Base-by-base conservation (phyloP, 1,140 invertebrate genomes). In the Drosophila suzukii region DNA sequence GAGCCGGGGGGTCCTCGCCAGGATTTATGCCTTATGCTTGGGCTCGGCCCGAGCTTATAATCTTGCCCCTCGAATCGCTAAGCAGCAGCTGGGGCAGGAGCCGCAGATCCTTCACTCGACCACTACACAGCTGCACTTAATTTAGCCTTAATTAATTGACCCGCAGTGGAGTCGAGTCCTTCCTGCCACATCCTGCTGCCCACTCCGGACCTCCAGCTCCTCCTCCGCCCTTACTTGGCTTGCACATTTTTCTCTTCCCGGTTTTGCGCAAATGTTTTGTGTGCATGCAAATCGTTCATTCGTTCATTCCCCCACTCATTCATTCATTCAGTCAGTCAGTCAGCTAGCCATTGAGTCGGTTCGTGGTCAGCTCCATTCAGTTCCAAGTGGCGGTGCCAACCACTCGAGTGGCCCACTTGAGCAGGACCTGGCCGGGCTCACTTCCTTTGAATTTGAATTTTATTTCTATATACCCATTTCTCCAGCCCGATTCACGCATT, bases 111-210 rank as follows among this genome's bases (percentile, higher is more conserved):
- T 72, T 73, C 58, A 66, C 73, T 70, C 61, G 55, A 65, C 82
- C 63, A 61, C 82, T 67, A 62, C 66, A 57, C 68, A 66, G 76
- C 72, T 88, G 83, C 80, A 89, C 84, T 88, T 88, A 88, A 88
- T 88, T 88, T 88, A 88, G 76, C 80, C 84, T 80, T 88, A 88
- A 88, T 88, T 88, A 88, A 88, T 88, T 88, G 84, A 90, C 84
- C 84, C 89, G 84, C 84, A 84, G 83, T 78, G 73, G 50, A 77
- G 71, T 77, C 32, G 66, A 80, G 83, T 83, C 56, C 61, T 60
- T 75, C 54, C 72, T 51, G n/a, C 60, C 27, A 27, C 27, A 46
- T 39, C 41, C 20, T 46, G 32, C 54, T 59, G n/a, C 43, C 17
- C 30, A 20, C 38, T 63, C 43, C 13, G 38, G 32, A 10, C 11